A percentile compares a stretch with the other conserved stretches of the same genome.
Evolutionary conservation across 2,113 vertebrate species (phyloP).

Genomic region (Chloropsis hardwickii): DNA sequence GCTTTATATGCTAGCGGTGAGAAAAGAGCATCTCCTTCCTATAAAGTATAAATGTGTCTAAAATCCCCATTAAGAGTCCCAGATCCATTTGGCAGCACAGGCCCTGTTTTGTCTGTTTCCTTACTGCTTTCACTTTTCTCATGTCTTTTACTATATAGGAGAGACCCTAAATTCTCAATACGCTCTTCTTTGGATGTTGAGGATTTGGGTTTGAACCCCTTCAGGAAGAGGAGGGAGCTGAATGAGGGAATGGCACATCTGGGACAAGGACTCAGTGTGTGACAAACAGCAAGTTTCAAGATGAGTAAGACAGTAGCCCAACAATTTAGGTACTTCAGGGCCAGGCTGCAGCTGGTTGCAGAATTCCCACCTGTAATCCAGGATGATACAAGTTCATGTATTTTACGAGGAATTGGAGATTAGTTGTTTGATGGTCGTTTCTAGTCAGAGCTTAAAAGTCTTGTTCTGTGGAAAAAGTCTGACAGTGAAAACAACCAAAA

Average conservation of each 20-base stretch:
- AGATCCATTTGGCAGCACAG: background rate
- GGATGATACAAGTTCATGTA: background rate
- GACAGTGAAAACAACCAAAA: background rate
- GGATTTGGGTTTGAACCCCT: background rate
- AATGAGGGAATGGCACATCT: background rate
- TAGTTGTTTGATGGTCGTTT: background rate
- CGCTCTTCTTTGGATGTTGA: background rate
- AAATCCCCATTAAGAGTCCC: background rate
- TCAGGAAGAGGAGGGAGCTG: background rate
- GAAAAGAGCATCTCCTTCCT: background rate
- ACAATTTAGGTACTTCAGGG: background rate
- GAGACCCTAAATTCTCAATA: background rate
- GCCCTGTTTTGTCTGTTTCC: background rate
- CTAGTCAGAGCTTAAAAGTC: background rate
- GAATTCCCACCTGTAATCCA: background rate
- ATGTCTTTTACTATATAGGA: background rate
- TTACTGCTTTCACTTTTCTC: background rate
- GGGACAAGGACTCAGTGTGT: background rate
- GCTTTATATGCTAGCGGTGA: background rate
- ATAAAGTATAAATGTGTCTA: background rate
- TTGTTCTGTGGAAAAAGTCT: background rate
- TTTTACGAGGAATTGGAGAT: background rate
- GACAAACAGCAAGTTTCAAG: background rate
- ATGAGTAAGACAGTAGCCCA: background rate
- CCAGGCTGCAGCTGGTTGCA: background rate